Percentiles rank a stretch among this genome's conserved stretches.
Evolutionary conservation across 2,797 vertebrate species (phyloP).

Genomic region (Mormyrus hasselquistii): DNA sequence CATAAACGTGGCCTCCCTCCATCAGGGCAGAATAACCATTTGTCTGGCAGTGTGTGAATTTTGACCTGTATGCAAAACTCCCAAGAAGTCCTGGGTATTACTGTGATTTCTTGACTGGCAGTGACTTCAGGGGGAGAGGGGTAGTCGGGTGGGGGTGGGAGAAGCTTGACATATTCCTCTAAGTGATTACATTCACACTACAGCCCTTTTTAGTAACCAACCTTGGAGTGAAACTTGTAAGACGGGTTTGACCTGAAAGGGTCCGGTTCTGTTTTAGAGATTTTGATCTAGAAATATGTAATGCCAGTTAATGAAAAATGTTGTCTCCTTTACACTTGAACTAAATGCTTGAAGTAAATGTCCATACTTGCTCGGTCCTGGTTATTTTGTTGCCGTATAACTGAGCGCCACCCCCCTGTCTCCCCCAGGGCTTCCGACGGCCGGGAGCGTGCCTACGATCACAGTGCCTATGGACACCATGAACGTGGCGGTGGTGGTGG

Average conservation of each 20-base stretch:
- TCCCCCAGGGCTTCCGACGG: slow-evolving; percentile 89
- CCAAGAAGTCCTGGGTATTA: not conserved
- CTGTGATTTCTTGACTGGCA: not conserved
- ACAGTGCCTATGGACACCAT: slow-evolving; percentile 99
- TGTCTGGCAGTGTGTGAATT: not conserved
- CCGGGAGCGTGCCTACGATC: slow-evolving; percentile 96
- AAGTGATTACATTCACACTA: not conserved
- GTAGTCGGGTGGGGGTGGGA: not conserved
- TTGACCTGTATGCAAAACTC: not conserved
- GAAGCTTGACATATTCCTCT: not conserved
- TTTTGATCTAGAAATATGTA: not conserved
- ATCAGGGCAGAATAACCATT: not conserved
- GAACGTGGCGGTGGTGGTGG: slow-evolving; percentile 78
- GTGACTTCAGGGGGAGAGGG: not conserved
- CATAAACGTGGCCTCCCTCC: not conserved
- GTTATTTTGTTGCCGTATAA: not conserved
- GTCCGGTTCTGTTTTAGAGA: not conserved
- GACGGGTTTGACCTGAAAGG: not conserved
- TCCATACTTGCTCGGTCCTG: not conserved
- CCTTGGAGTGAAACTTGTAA: not conserved
- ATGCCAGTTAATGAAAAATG: not conserved
- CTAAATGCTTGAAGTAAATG: not conserved
- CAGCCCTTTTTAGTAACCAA: not conserved
- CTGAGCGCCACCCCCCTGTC: slow-evolving; percentile 28
- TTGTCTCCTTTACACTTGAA: not conserved